Percentiles rank a stretch among this genome's conserved stretches.
Conservation (phyloP, 2,797 vertebrate species). For the Peromyscus aztecus region DNA sequence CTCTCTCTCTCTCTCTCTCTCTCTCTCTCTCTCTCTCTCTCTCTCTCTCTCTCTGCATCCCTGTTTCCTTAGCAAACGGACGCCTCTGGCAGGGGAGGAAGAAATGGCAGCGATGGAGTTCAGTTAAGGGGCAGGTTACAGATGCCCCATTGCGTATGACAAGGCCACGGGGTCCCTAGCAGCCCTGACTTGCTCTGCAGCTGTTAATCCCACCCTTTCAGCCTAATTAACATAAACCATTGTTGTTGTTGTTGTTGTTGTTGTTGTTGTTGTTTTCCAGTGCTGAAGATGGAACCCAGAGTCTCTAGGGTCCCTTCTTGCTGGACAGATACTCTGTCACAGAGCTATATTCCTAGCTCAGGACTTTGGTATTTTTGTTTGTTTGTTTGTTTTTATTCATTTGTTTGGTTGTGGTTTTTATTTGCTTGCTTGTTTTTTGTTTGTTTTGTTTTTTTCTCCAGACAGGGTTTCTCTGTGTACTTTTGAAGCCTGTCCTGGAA, state of each 20-base stretch:
- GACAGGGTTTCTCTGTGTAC: too few relatives aligned
- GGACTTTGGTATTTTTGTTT: not conserved
- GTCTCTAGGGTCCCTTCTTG: not conserved
- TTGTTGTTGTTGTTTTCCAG: too few relatives aligned
- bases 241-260: too few relatives aligned
- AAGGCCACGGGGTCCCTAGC: not conserved
- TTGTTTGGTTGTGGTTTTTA: too few relatives aligned
- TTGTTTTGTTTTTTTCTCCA: too few relatives aligned
- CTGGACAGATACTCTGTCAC: not conserved
- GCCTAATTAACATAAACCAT: not conserved
- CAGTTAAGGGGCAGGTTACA: not conserved
- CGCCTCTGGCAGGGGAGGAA: conserved; percentile 3
- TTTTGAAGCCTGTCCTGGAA: too few relatives aligned
- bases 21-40: too few relatives aligned
- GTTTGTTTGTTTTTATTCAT: too few relatives aligned
- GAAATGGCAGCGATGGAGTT: not conserved
- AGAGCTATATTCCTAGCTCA: not conserved
- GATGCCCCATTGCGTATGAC: not conserved
- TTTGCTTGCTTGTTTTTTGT: too few relatives aligned
- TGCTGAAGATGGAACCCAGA: not conserved
- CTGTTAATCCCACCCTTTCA: not conserved
- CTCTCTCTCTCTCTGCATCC: not conserved
- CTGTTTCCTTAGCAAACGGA: not conserved
- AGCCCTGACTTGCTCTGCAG: not conserved
- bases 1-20: too few relatives aligned